These are phyloP conservation scores for Apodemus speciosus DNA, from an alignment of 2,113 vertebrate genomes.

Conservation along the genomic window DNA sequence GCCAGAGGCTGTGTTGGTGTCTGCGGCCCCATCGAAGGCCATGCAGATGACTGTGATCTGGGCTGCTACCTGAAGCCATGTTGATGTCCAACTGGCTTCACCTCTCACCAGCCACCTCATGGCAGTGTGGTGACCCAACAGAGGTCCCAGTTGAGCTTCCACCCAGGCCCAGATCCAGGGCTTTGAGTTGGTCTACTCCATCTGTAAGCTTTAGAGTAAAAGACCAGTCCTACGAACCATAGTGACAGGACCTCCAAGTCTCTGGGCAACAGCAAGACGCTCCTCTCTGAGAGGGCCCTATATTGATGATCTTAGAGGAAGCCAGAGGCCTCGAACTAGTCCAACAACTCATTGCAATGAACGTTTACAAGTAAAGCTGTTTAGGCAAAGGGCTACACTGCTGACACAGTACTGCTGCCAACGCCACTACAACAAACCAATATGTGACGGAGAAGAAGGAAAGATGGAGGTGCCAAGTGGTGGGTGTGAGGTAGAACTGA, in stretches of 20 bases:
- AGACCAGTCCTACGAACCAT: neutral
- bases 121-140: neutral
- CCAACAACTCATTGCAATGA: too few species aligned
- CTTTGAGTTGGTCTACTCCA: neutral
- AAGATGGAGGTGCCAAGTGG: neutral
- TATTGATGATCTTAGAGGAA: too few species aligned
- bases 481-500: neutral
- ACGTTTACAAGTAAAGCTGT: too few species aligned
- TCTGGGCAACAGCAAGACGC: neutral
- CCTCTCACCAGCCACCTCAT: neutral
- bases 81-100: neutral
- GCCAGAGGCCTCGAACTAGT: too few species aligned
- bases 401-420: too few species aligned
- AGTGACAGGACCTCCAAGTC: neutral
- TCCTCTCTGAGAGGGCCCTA: neutral
- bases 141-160: neutral
- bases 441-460: neutral
- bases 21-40: neutral
- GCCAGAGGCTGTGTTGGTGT: neutral
- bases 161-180: neutral
- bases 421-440: too few species aligned
- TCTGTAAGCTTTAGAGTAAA: neutral
- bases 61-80: neutral
- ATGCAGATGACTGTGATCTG: neutral
- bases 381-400: too few species aligned